These are phyloP conservation scores for Cynodonichthys magdalenae DNA, from an alignment of 2,797 vertebrate genomes.

Conservation along the genomic window DNA sequence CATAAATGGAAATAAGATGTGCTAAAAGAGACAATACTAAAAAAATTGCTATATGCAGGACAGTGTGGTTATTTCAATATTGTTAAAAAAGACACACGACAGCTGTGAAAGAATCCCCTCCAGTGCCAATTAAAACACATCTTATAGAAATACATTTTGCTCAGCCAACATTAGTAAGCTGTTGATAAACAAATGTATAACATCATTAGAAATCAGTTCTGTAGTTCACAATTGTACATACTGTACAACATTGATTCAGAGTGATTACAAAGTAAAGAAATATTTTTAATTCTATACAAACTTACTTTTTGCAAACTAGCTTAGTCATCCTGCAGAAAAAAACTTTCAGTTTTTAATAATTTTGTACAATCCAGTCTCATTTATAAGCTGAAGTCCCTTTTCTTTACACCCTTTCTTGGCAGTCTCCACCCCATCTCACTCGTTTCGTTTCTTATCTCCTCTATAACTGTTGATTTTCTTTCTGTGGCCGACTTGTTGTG, in stretches of 20 bases:
- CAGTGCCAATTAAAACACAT: slow-evolving; percentile 38
- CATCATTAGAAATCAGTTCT: background rate
- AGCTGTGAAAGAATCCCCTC: slow-evolving; percentile 45
- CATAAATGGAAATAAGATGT: slow-evolving; percentile 37
- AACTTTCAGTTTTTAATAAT: background rate
- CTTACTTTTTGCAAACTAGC: too few relatives aligned
- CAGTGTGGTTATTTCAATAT: slow-evolving; percentile 24
- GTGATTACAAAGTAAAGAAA: background rate
- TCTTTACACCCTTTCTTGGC: slow-evolving; percentile 26
- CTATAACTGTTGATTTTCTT: slow-evolving; percentile 37
- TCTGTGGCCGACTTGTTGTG: slow-evolving; percentile 33
- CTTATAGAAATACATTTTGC: slow-evolving; percentile 15
- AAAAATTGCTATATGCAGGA: slow-evolving; percentile 50
- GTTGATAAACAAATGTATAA: slow-evolving; percentile 2
- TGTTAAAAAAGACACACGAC: slow-evolving; percentile 35
- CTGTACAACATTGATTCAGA: slow-evolving; percentile 20
- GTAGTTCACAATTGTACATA: slow-evolving; percentile 13
- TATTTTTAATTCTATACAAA: too few relatives aligned
- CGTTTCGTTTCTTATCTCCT: slow-evolving; percentile 19
- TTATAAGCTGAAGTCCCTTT: slow-evolving; percentile 26
- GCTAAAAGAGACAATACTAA: slow-evolving; percentile 33
- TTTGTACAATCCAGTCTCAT: background rate
- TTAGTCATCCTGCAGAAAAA: background rate
- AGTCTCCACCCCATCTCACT: slow-evolving; percentile 16
- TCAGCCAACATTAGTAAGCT: slow-evolving; percentile 9